Conservation (phyloP, 2,797 vertebrate genomes). For the Emydoidea blandingii region DNA sequence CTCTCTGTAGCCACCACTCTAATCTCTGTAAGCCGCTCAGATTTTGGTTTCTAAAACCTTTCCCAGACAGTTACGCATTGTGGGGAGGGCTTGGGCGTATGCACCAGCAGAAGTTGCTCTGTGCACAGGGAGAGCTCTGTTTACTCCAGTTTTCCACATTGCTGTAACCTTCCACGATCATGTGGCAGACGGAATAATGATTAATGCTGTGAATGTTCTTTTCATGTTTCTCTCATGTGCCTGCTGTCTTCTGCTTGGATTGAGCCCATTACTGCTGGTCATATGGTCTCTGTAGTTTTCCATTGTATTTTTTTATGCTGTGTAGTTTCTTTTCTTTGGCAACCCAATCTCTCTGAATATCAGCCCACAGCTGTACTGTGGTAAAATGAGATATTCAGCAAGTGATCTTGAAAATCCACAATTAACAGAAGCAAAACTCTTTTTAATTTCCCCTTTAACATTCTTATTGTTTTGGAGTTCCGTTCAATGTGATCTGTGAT, state of each 20-base stretch:
- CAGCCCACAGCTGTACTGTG: slow-evolving; percentile 61
- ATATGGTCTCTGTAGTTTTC: slow-evolving; percentile 73
- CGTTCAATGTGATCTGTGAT: slow-evolving; percentile 80
- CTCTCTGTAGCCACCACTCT: slow-evolving; percentile 38
- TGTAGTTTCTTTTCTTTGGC: slow-evolving; percentile 74
- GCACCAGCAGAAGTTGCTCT: slow-evolving; percentile 48
- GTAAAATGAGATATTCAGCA: slow-evolving; percentile 74
- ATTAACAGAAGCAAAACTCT: slow-evolving; percentile 72
- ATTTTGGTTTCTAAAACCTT: slow-evolving; percentile 22
- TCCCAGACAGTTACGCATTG: not conserved
- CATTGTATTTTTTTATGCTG: slow-evolving; percentile 59
- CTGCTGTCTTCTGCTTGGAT: slow-evolving; percentile 75
- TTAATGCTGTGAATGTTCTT: slow-evolving; percentile 74
- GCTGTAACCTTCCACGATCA: slow-evolving; percentile 65
- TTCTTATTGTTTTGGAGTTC: slow-evolving; percentile 73
- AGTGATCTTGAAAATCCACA: slow-evolving; percentile 53
- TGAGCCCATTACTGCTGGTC: slow-evolving; percentile 71
- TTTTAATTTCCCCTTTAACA: slow-evolving; percentile 53
- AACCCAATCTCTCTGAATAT: slow-evolving; percentile 72
- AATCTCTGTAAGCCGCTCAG: not conserved
- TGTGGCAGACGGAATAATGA: slow-evolving; percentile 74
- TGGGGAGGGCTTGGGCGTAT: slow-evolving; percentile 38
- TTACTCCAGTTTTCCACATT: slow-evolving; percentile 59
- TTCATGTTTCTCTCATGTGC: slow-evolving; percentile 69
- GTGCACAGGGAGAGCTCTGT: slow-evolving; percentile 65